Evolutionary conservation across 2,888 invertebrate species (phyloP), one percentile per base, ranked within the genome.

Genomic region (Heliconius sara): DNA sequence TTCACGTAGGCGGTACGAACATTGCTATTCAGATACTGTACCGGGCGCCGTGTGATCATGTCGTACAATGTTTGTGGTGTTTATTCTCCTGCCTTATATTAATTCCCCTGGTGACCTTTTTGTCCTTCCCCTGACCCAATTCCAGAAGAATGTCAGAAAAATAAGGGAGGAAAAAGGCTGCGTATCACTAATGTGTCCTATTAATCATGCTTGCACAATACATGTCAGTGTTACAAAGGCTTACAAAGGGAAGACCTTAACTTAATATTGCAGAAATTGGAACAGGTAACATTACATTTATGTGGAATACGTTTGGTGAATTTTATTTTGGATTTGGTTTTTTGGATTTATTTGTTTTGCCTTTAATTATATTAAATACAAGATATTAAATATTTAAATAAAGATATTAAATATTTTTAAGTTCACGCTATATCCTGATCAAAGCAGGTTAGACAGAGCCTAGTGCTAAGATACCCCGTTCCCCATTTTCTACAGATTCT

Each of bases 161-260:
- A 85, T 84, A 82, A 76, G 80, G 79, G 77, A 82, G 81, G 83
- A 83, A 92, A 92, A 91, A 85, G 74, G 78, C 84, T 86, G 43
- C 90, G 88, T 90, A 91, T 93, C 93, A 92, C 91, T 92, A 93
- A 90, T 89, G 89, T 87, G 87, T 84, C 87, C 89, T 89, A 94
- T 95, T 92, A 94, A 94, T 94, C 94, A 94, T 91, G 85, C 89
- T 91, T 87, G 86, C 91, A 95, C 94, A 95, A 94, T 93, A 90
- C 89, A 88, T 85, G 92, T 90, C 92, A 88, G 88, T 86, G 82
- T 80, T 82, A 83, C 84, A 84, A 82, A 83, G 89, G 91, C 92
- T 89, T 86, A 91, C 89, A 91, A 91, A 91, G 86, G 92, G 91
- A 91, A 91, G 86, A 91, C 90, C 92, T 93, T 85, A 89, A 88